Conservation (phyloP, 2,888 invertebrate species). For the Eustalomyia histrio region DNA sequence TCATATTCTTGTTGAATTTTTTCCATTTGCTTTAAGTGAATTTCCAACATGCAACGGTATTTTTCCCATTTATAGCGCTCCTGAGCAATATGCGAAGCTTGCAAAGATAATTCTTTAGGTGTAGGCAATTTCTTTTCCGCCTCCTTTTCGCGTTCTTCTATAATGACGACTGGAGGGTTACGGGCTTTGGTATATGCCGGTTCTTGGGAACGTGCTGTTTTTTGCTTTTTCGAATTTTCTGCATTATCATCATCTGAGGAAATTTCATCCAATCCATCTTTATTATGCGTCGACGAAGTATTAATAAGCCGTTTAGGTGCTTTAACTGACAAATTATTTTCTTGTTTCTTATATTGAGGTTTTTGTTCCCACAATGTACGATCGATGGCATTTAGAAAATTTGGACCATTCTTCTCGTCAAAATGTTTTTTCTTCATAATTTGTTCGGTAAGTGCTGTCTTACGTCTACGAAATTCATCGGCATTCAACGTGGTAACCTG, state of each 20-base stretch:
- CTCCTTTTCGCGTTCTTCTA: conserved; percentile 55
- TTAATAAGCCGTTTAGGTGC: conserved; percentile 73
- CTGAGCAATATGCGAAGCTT: conserved; percentile 77
- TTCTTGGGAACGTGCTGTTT: conserved; percentile 67
- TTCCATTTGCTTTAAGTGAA: conserved; percentile 80
- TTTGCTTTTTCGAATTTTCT: conserved; percentile 67
- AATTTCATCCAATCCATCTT: conserved; percentile 77
- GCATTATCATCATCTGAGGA: conserved; percentile 72
- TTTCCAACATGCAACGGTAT: conserved; percentile 79
- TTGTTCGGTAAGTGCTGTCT: conserved; percentile 82
- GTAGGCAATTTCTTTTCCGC: conserved; percentile 72
- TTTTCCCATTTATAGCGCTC: conserved; percentile 82
- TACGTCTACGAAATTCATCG: conserved; percentile 85
- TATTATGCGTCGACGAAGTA: conserved; percentile 61
- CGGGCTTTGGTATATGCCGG: conserved; percentile 70
- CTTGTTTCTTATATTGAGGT: conserved; percentile 14
- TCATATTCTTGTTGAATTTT: conserved; percentile 87
- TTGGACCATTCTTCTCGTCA: conserved; percentile 81
- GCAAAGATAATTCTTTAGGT: conserved; percentile 77
- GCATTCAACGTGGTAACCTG: conserved; percentile 84
- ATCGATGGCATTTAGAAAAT: conserved; percentile 81
- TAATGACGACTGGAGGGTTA: conserved; percentile 72
- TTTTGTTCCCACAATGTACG: conserved; percentile 74
- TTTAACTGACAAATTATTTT: conserved; percentile 69
- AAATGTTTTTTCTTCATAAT: conserved; percentile 85